Conservation (phyloP, 2,797 vertebrate species). For the Macrochelys suwanniensis region DNA sequence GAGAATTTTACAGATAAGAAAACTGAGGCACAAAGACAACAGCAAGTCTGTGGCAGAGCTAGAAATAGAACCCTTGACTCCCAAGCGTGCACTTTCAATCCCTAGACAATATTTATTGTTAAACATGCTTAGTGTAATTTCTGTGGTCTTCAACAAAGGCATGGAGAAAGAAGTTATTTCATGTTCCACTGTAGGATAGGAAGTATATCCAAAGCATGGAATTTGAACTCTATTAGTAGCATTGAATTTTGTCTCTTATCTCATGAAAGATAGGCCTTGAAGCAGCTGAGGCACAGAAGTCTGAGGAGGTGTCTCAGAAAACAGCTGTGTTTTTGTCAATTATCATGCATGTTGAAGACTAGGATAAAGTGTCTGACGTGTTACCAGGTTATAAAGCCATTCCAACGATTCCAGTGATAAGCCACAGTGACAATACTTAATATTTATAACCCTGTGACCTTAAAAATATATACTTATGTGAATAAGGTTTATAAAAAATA, state of each 20-base stretch:
- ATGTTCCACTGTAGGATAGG: neutral
- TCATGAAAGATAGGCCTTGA: neutral
- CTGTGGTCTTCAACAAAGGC: neutral
- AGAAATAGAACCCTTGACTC: neutral
- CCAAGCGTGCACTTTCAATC: neutral
- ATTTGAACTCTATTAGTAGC: neutral
- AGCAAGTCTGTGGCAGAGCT: neutral
- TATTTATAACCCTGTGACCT: too few relatives aligned
- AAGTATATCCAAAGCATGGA: neutral
- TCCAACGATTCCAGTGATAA: neutral
- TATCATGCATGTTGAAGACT: too few relatives aligned
- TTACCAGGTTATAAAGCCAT: neutral
- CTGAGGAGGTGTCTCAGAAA: neutral
- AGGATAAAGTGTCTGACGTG: too few relatives aligned
- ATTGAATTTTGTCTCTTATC: too few relatives aligned
- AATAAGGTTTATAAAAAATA: too few relatives aligned
- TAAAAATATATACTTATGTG: too few relatives aligned
- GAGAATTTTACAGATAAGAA: neutral
- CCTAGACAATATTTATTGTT: accelerated
- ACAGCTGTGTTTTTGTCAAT: neutral
- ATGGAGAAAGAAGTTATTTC: neutral
- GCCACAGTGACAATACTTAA: too few relatives aligned
- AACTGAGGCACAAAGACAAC: neutral
- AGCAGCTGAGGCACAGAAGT: neutral
- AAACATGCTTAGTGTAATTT: neutral